Evolutionary conservation across 37 sponge, comb jelly and placozoan genomes (phyloP).

Genomic region (Hexactinellida sp.): DNA sequence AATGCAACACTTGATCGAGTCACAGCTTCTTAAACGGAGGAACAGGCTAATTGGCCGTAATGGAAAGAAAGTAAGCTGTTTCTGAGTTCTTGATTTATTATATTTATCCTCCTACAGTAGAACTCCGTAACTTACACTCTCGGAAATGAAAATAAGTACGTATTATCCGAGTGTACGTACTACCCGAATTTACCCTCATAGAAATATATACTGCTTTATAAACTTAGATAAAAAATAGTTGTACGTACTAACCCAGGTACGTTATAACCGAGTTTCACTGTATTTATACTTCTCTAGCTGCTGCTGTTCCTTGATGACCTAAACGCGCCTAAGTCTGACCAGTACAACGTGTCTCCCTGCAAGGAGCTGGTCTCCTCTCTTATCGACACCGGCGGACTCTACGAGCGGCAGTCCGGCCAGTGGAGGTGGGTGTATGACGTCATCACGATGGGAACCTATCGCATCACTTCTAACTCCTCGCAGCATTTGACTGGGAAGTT

Average conservation of each 20-base stretch:
- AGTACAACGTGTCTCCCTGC: slow-evolving; percentile 33
- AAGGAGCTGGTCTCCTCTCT: slow-evolving; percentile 50
- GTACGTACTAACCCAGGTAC: too few relatives aligned
- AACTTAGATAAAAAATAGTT: too few relatives aligned
- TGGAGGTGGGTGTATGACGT: background rate
- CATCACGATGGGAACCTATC: background rate
- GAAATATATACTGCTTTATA: too few relatives aligned
- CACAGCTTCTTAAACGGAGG: background rate
- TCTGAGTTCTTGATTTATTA: background rate
- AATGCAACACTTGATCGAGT: background rate
- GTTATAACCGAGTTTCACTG: background rate
- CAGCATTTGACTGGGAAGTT: background rate
- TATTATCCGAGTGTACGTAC: too few relatives aligned
- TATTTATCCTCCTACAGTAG: too few relatives aligned
- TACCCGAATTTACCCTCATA: too few relatives aligned
- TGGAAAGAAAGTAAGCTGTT: background rate
- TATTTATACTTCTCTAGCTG: slow-evolving; percentile 19
- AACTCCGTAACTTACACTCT: too few relatives aligned
- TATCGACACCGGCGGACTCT: slow-evolving; percentile 32
- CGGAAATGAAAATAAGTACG: too few relatives aligned
- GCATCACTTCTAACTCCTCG: background rate
- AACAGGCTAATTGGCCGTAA: background rate
- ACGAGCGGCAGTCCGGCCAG: slow-evolving; percentile 53
- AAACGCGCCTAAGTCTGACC: slow-evolving; percentile 30
- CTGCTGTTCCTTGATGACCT: slow-evolving; percentile 52